Conservation (phyloP, 2,888 invertebrate species). For the Eristalis arbustorum region DNA sequence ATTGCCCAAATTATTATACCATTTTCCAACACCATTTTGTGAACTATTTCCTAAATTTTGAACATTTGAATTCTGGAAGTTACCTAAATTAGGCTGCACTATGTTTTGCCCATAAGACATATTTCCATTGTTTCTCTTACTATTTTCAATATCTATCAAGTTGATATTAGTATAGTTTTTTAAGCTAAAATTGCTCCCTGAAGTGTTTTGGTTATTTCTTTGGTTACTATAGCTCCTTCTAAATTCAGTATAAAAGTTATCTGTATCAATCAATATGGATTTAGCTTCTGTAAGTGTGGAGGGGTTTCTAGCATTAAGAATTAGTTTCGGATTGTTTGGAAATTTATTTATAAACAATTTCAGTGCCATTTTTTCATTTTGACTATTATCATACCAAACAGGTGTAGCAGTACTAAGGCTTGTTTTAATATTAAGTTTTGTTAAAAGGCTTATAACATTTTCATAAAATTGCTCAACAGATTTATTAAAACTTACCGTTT, state of each 20-base stretch:
- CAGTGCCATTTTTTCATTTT: conserved; percentile 23
- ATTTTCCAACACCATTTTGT: neutral
- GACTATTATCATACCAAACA: conserved; percentile 20
- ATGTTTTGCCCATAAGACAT: neutral
- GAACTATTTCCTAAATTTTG: conserved; percentile 7
- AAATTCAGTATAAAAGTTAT: conserved; percentile 17
- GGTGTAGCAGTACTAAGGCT: conserved; percentile 3
- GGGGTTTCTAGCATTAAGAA: conserved; percentile 27
- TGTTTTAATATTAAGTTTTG: conserved; percentile 30
- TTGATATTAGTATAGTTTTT: neutral
- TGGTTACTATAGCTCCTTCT: neutral
- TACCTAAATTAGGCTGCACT: conserved; percentile 13
- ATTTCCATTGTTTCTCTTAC: neutral
- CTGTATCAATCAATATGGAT: conserved; percentile 22
- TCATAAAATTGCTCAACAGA: conserved; percentile 24
- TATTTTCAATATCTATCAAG: neutral
- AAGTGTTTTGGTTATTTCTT: neutral
- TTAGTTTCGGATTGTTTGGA: conserved; percentile 18
- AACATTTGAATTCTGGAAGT: neutral
- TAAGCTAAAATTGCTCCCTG: neutral
- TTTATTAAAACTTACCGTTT: conserved; percentile 13
- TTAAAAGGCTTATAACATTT: neutral
- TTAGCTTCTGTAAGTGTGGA: conserved; percentile 24
- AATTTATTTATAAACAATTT: conserved; percentile 36
- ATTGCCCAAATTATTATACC: conserved; percentile 1